Base-by-base conservation (phyloP, 2,888 invertebrate genomes). In the Plebejus anna region DNA sequence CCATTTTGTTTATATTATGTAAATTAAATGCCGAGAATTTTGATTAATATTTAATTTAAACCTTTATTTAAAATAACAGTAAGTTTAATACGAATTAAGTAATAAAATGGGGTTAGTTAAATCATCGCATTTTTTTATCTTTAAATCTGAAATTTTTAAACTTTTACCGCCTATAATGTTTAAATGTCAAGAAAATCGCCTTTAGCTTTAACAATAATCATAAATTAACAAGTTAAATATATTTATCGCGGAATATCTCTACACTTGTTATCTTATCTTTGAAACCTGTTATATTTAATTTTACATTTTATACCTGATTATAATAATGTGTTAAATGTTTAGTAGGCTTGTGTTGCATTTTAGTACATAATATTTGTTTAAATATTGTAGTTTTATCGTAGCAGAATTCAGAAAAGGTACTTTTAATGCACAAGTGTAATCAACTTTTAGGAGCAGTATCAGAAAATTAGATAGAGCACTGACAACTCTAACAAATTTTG, bases 221-320 rank as follows among this genome's bases (percentile, higher is more conserved):
- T 73, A 73, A 73, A 71, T 71, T 71, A 71, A n/a, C 42, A 71
- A 36, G 71, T 42, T 38, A 22, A 42, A 73, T 55, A 73, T 7
- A 73, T 72, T 72, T 51, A 73, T 55, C 73, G 16, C 13, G 1
- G 66, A 55, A 73, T 51, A 73, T 73, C 73, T 73, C 73, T 73
- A 51, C 47, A 51, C 73, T 28, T 16, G 1, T 28, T 28, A 73
- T 55, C 73, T 51, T 66, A 66, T 66, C 32, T 16, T 13, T 47
- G 32, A 51, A 73, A 55, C 73, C 73, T 72, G 73, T 32, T 47
- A 32, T 9, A 22, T 73, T 22, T 55, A 11, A 73, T 73, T 73
- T 73, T 73, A 42, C 42, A 72, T 47, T 72, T 72, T 36, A 66
- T 66, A 66, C 32, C 28, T 61, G 22, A 61, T 32, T 66, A 66